phyloP scores from a whole-genome alignment of 2,888 invertebrate genomes.

The Clunio marinus region DNA sequence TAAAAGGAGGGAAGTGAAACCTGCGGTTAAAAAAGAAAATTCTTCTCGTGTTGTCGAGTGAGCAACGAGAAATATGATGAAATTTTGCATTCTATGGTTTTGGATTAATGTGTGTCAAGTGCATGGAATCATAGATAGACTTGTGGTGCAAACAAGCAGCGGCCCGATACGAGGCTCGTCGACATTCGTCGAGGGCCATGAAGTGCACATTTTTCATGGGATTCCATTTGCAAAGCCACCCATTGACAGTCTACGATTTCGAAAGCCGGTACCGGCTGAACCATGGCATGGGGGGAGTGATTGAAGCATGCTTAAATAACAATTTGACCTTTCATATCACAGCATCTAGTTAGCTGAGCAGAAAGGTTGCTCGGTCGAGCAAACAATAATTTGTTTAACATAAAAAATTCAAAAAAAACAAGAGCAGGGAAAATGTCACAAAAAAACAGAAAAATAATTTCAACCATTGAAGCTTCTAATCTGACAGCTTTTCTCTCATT shows the following conservation, averaged over 20 bases:
- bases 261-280: constrained; percentile 78
- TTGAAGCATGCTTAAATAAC: too few species aligned
- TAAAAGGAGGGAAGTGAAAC: background rate
- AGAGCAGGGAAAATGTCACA: too few species aligned
- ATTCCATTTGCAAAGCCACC: constrained; percentile 91
- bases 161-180: constrained; percentile 77
- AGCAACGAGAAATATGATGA: constrained; percentile 31
- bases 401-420: too few species aligned
- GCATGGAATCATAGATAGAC: constrained; percentile 58
- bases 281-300: constrained; percentile 70
- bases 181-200: constrained; percentile 74
- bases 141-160: constrained; percentile 77
- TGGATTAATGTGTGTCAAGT: constrained; percentile 41
- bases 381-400: too few species aligned
- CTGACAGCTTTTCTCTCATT: too few species aligned
- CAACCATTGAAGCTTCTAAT: too few species aligned
- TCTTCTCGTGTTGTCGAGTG: too few species aligned
- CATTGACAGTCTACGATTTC: constrained; percentile 76
- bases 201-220: constrained; percentile 83
- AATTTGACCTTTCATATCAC: too few species aligned
- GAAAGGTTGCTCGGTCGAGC: too few species aligned
- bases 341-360: too few species aligned
- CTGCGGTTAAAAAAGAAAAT: background rate
- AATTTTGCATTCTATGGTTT: constrained; percentile 24
- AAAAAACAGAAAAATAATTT: too few species aligned